These are phyloP conservation scores for Oncorhynchus tshawytscha DNA, from an alignment of 2,113 vertebrate species.

Conservation along the genomic window DNA sequence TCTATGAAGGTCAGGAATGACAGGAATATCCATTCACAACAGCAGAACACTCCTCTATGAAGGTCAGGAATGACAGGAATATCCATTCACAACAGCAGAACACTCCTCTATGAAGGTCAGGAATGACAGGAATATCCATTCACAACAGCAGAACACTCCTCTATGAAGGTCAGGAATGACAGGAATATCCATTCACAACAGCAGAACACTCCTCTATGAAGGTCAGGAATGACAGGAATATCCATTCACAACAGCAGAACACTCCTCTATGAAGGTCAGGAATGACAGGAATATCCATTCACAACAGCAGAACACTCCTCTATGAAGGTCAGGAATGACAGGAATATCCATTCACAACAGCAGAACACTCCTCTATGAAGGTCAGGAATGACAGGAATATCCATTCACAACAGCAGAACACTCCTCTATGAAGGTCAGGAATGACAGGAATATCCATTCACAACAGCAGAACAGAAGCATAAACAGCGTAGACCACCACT, in stretches of 20 bases:
- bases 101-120: conserved; percentile 27
- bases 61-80: conserved; percentile 31
- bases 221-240: conserved; percentile 29
- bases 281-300: conserved; percentile 28
- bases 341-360: conserved; percentile 21
- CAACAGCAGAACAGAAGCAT: not conserved
- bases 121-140: conserved; percentile 28
- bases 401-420: too few relatives aligned
- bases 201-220: conserved; percentile 13
- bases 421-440: conserved; percentile 26
- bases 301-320: not conserved
- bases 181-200: conserved; percentile 19
- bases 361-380: conserved; percentile 16
- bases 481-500: not conserved
- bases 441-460: conserved; percentile 29
- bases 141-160: not conserved
- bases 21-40: conserved; percentile 19
- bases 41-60: conserved; percentile 4
- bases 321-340: conserved; percentile 34
- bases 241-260: conserved; percentile 16
- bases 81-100: conserved; percentile 20
- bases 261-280: conserved; percentile 28
- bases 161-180: conserved; percentile 34
- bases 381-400: conserved; percentile 26
- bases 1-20: conserved; percentile 34